Evolutionary conservation across 53 echinoderm and acorn worm species (phyloP), one percentile per base, ranked within the genome.

Genomic region (Apostichopus leukothele): DNA sequence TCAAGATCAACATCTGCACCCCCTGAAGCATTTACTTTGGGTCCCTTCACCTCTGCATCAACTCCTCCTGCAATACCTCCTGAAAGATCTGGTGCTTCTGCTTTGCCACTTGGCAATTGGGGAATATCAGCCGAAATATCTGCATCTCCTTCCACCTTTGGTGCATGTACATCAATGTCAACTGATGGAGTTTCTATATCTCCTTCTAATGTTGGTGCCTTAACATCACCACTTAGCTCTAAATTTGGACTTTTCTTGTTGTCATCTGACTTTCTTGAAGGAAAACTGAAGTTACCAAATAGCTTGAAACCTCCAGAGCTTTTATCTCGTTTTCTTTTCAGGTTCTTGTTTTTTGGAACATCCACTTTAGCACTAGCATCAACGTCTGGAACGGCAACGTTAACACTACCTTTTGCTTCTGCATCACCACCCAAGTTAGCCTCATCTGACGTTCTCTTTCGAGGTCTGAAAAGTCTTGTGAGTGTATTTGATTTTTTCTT

Each of bases 381-480:
- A 20, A 68, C 86, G 59, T 90, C 91, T 52, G 94, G 88, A 79
- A 88, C 75, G 61, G 84, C 90, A 90, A 92, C 90, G 73, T 88
- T 79, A 52, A 92, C 75, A 50, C 81, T 75, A 52, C 71, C 92
- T 86, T 84, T 83, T 27, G 83, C 90, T n/a, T 60, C 91, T 68
- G 89, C 74, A 85, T 86, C 89, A 60, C 81, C 89, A 87, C 71
- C 68, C 16, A 89, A 50, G 61, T 84, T 83, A 26, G 85, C 91
- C 9, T 79, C 89, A 13, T 71, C 75, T 51, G 90, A 74, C 52
- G 74, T 84, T 51, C 84, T 84, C 12, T 74, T 84, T 60, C 75
- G 84, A 21, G 84, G 84, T 73, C 84, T 90, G 75, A 87, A 87
- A 22, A 87, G 75, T 87, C 88, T 75, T 75, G 88, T 53, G 19